Evolutionary conservation across 2,113 vertebrate genomes (phyloP), one percentile per base, ranked within the genome.

Genomic region (Eudyptes chrysolophus): DNA sequence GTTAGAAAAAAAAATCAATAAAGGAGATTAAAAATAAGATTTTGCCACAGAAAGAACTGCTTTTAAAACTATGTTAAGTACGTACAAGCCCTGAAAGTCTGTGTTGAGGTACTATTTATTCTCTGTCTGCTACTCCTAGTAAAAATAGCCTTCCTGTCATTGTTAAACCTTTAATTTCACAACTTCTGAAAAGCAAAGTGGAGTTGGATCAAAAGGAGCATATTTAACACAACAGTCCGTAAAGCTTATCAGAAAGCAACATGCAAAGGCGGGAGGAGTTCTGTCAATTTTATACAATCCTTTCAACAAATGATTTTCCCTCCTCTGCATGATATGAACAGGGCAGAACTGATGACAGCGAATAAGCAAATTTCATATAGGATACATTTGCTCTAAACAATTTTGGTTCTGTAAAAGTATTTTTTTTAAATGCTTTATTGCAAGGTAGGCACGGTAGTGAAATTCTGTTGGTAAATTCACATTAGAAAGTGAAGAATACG

Each of bases 81-180:
- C 72, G 13, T 69, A 69, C 34, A 82, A 93, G 34, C 44, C 81
- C 84, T 7, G 11, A 79, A 94, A 93, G 49, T 65, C 62, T 91
- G n/a, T 62, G 13, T 29, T 60, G 62, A 90, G 57, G 13, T 85
- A 54, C 85, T 97, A 55, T 66, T 70, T 71, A 46, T 92, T 83
- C 64, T 83, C 55, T 82, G 78, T 95, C 90, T 91, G 65, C 72
- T 90, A 52, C 68, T 83, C n/a, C 84, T 49, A 32, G 65, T 93
- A 95, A 93, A 89, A 82, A 91, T 85, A 71, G 42, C 52, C 60
- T 93, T 85, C 77, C 86, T 79, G 70, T 81, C 55, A 84, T 76
- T 93, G 88, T 96, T 91, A 71, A 96, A 95, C 54, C 62, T 86
- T 95, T 71, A 90, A 93, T 96, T 94, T 83, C 36, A 58, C 51